Conservation (phyloP, 2,797 vertebrate genomes). For the Lacerta agilis region DNA sequence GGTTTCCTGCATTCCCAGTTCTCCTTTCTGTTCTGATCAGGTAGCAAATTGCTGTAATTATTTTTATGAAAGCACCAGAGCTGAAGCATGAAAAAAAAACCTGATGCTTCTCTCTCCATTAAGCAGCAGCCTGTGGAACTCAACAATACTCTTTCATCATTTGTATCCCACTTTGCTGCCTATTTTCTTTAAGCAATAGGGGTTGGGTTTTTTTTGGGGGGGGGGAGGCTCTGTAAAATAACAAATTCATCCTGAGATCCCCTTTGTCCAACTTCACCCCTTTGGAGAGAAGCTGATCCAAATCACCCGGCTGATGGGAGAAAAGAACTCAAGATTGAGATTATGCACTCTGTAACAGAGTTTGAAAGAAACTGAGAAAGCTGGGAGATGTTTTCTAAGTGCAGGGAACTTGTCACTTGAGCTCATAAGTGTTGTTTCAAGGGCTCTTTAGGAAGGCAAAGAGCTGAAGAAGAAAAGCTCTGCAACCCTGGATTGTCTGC, state of each 20-base stretch:
- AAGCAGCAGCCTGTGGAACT: background rate
- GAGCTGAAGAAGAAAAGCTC: background rate
- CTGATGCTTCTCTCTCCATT: background rate
- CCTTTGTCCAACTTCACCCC: background rate
- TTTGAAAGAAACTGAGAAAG: background rate
- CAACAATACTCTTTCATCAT: background rate
- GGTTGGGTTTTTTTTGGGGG: accelerated
- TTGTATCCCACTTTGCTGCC: background rate
- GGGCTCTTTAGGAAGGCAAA: background rate
- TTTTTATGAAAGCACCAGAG: background rate
- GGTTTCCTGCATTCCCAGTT: background rate
- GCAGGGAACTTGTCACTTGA: background rate
- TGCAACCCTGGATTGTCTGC: background rate
- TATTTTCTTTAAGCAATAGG: background rate
- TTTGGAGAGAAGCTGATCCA: background rate
- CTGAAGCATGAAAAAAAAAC: background rate
- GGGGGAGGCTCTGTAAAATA: background rate
- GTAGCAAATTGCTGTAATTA: background rate
- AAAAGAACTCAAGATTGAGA: background rate
- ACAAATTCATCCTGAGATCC: too few relatives aligned
- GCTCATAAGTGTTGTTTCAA: background rate
- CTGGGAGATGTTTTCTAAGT: background rate
- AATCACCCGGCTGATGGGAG: background rate
- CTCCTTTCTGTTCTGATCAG: background rate
- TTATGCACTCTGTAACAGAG: too few relatives aligned